These are phyloP conservation scores for Cheilosia vernalis DNA, from an alignment of 2,888 invertebrate species.

Conservation along the genomic window DNA sequence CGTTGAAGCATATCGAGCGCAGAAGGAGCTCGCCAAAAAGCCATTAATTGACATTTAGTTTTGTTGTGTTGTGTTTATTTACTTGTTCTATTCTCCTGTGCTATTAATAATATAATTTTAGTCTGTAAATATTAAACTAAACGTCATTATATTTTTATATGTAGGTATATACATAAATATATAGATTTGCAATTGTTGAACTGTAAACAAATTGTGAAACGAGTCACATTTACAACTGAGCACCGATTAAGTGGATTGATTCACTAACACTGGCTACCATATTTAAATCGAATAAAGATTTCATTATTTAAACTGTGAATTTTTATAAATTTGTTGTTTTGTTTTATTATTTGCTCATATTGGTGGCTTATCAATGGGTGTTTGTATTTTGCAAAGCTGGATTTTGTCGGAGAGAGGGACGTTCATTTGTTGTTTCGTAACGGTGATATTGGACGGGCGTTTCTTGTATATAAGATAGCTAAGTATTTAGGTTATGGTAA, in stretches of 20 bases:
- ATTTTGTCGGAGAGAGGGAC: background rate
- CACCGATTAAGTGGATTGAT: constrained; percentile 2
- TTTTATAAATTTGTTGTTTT: background rate
- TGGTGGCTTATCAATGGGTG: background rate
- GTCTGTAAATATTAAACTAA: constrained; percentile 63
- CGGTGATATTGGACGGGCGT: too few species aligned
- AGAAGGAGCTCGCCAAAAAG: constrained; percentile 77
- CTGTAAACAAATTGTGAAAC: constrained; percentile 1
- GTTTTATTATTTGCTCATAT: background rate
- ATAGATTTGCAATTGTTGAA: constrained; percentile 1
- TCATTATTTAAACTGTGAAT: background rate
- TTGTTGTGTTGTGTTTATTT: constrained; percentile 62
- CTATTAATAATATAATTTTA: constrained; percentile 54
- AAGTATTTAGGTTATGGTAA: too few species aligned
- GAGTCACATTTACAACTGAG: background rate
- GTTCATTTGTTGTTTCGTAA: too few species aligned
- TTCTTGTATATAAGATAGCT: too few species aligned
- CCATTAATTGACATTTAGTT: constrained; percentile 81
- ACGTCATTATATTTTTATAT: constrained; percentile 44
- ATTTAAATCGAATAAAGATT: constrained; percentile 21
- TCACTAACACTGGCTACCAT: background rate
- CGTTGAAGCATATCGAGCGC: constrained; percentile 78
- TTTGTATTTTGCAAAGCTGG: background rate
- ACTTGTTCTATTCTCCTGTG: constrained; percentile 31
- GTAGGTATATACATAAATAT: constrained; percentile 28